A percentile compares a stretch with the other conserved stretches of the same genome.
Conservation (phyloP, 1,140 invertebrate species). For the Drosophila lowei region DNA sequence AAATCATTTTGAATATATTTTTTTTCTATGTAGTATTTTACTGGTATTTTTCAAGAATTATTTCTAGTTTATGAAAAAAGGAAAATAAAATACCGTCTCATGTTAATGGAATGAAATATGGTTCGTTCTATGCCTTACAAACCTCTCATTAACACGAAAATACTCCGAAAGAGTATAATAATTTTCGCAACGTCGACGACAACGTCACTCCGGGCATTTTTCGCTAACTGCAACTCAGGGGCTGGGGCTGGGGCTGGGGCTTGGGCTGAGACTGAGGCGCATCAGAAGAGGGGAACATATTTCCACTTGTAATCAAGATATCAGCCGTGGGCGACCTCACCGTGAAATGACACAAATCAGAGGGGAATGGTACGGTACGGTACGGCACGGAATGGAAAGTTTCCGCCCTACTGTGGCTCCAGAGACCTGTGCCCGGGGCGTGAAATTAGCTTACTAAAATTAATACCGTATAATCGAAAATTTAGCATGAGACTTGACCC, state of each 20-base stretch:
- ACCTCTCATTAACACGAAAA: too few species aligned
- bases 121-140: too few species aligned
- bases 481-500: conserved; percentile 37
- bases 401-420: conserved; percentile 14
- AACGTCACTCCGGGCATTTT: conserved; percentile 66
- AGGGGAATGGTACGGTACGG: neutral
- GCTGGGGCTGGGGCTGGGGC: neutral
- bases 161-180: neutral
- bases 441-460: conserved; percentile 69
- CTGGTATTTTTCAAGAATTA: neutral
- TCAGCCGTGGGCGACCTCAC: conserved; percentile 55
- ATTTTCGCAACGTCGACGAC: conserved; percentile 51
- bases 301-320: conserved; percentile 78
- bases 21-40: neutral
- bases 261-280: neutral
- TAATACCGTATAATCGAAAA: conserved; percentile 48
- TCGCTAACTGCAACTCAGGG: conserved; percentile 25
- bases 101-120: too few species aligned
- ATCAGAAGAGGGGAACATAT: conserved; percentile 34
- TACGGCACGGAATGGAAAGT: conserved; percentile 11
- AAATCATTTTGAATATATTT: conserved; percentile 1
- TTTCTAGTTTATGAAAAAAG: too few species aligned
- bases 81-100: too few species aligned
- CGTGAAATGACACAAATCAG: conserved; percentile 56
- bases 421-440: conserved; percentile 2